Conservation (phyloP, 2,888 invertebrate species). For the Apantesis nais region DNA sequence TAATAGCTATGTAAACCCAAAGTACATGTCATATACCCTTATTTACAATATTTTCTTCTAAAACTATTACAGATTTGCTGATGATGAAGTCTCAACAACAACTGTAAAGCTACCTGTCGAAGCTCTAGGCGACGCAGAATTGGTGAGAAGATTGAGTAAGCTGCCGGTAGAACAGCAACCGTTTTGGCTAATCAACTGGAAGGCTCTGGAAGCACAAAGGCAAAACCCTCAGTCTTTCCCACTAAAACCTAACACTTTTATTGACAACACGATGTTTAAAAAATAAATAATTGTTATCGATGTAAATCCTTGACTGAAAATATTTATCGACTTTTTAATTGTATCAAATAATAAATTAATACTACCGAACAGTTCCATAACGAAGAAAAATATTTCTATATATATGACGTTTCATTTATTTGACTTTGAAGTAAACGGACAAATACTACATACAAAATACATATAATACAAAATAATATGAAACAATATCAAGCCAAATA, state of each 20-base stretch:
- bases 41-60: neutral
- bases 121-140: conserved; percentile 86
- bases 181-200: conserved; percentile 89
- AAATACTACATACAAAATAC: neutral
- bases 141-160: conserved; percentile 84
- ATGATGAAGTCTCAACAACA: conserved; percentile 48
- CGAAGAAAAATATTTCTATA: too few relatives aligned
- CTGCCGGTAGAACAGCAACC: conserved; percentile 84
- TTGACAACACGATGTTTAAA: neutral
- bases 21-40: neutral
- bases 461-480: neutral
- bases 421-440: neutral
- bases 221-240: conserved; percentile 59
- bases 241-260: conserved; percentile 57
- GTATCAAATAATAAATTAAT: neutral
- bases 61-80: conserved; percentile 58
- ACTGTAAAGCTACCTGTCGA: conserved; percentile 85
- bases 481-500: neutral
- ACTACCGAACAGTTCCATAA: neutral
- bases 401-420: too few relatives aligned
- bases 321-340: neutral
- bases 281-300: neutral
- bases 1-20: neutral
- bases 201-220: conserved; percentile 86
- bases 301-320: neutral